A percentile compares a stretch with the other conserved stretches of the same genome.
Evolutionary conservation across 2,113 vertebrate species (phyloP).

Genomic region (Poeciliopsis occidentalis): DNA sequence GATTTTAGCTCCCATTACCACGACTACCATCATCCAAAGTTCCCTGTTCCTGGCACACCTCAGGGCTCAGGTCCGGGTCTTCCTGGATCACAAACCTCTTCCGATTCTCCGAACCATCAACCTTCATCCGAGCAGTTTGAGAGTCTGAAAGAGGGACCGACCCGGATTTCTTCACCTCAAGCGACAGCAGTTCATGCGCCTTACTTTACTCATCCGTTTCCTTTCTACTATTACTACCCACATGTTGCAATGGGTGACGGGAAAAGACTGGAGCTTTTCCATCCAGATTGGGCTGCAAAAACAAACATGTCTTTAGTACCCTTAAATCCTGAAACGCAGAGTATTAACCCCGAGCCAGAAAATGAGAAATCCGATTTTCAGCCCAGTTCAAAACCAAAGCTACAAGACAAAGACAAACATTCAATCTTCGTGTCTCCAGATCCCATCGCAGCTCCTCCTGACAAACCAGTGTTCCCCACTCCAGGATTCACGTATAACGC

Average conservation of each 20-base stretch:
- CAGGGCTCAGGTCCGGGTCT: constrained; percentile 9
- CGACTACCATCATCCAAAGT: constrained; percentile 71
- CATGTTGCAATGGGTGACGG: background rate
- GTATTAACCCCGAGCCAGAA: background rate
- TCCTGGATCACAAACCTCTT: background rate
- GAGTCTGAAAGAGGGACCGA: background rate
- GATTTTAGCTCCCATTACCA: constrained; percentile 62
- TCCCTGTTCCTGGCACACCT: constrained; percentile 33
- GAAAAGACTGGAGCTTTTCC: background rate
- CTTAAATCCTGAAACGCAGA: background rate
- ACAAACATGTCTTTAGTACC: background rate
- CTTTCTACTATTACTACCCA: constrained; percentile 28
- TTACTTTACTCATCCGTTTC: constrained; percentile 16
- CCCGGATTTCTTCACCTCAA: constrained; percentile 1
- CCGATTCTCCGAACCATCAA: background rate
- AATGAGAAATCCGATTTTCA: background rate
- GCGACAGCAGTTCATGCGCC: background rate
- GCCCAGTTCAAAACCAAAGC: background rate
- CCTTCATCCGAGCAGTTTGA: background rate
- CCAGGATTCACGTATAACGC: background rate
- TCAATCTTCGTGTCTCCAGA: background rate
- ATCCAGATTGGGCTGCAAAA: background rate
- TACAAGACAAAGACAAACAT: background rate
- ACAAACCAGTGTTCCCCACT: background rate
- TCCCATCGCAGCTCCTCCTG: background rate